A percentile compares a stretch with the other conserved stretches of the same genome.
Conservation (phyloP, 2,888 invertebrate genomes). For the Lithosia quadra region DNA sequence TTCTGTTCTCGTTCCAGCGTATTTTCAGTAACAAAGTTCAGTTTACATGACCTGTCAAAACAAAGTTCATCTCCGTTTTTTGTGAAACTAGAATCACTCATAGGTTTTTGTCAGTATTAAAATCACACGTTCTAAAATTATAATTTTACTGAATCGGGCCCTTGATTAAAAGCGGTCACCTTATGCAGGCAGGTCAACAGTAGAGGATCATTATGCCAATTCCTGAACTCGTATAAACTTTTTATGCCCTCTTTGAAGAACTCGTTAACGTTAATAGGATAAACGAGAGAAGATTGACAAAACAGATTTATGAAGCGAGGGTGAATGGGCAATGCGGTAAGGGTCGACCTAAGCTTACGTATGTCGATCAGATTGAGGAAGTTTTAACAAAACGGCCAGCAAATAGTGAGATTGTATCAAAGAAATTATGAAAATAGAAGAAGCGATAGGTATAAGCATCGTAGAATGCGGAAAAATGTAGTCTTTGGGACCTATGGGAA, state of each 20-base stretch:
- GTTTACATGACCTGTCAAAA: too few species aligned
- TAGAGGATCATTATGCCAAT: neutral
- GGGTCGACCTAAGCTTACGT: neutral
- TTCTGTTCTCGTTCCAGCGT: too few species aligned
- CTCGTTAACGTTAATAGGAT: conserved; percentile 1
- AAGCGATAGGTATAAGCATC: neutral
- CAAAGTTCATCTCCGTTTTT: too few species aligned
- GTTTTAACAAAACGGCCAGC: neutral
- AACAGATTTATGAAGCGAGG: neutral
- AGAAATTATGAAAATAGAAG: too few species aligned
- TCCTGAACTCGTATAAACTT: neutral
- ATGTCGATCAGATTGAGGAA: neutral
- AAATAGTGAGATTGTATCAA: too few species aligned
- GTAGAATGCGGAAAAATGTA: too few species aligned
- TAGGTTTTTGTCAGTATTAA: too few species aligned
- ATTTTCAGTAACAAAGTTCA: too few species aligned
- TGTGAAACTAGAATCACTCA: neutral
- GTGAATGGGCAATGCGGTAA: neutral
- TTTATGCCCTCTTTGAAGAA: neutral
- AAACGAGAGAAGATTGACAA: neutral
- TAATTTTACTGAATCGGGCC: too few species aligned
- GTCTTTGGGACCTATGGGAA: too few species aligned
- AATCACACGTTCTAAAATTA: too few species aligned
- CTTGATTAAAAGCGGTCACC: neutral
- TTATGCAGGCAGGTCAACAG: too few species aligned